phyloP scores from a whole-genome alignment of 2,888 invertebrate species.

The Trissonchulus sp. region DNA sequence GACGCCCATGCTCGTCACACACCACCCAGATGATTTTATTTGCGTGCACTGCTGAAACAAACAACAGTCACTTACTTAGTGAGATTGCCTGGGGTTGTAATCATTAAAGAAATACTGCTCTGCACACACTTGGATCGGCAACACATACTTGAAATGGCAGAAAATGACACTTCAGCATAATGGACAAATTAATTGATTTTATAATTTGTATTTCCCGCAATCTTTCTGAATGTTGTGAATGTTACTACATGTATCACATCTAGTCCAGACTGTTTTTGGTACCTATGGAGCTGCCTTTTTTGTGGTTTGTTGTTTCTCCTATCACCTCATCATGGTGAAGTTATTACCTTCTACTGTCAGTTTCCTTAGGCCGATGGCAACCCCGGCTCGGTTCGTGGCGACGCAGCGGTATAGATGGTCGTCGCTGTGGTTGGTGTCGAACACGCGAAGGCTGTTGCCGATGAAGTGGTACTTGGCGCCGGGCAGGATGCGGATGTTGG shows the following conservation, averaged over 20 bases:
- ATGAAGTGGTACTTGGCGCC: slow-evolving; percentile 43
- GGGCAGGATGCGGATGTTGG: slow-evolving; percentile 31
- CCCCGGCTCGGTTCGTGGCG: slow-evolving; percentile 52
- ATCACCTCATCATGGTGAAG: neutral
- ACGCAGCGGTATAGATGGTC: slow-evolving; percentile 52
- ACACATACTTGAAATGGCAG: no score
- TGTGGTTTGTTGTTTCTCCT: no score
- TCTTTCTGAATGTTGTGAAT: no score
- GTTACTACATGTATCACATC: no score
- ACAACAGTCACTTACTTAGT: slow-evolving; percentile 2
- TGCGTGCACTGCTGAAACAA: slow-evolving; percentile 1
- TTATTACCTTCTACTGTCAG: slow-evolving; percentile 38
- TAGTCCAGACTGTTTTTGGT: no score
- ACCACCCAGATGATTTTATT: slow-evolving; percentile 43
- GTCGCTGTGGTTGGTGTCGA: slow-evolving; percentile 43
- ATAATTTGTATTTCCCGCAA: no score
- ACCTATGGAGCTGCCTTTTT: no score
- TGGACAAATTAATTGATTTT: no score
- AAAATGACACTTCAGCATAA: no score
- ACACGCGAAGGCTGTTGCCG: slow-evolving; percentile 45
- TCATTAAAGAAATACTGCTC: no score
- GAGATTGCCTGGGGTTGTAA: neutral
- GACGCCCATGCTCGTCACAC: slow-evolving; percentile 46
- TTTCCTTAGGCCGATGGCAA: slow-evolving; percentile 44
- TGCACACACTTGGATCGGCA: no score